Evolutionary conservation across 2,888 invertebrate species (phyloP), one percentile per base, ranked within the genome.

Genomic region (Eupithecia abbreviata): DNA sequence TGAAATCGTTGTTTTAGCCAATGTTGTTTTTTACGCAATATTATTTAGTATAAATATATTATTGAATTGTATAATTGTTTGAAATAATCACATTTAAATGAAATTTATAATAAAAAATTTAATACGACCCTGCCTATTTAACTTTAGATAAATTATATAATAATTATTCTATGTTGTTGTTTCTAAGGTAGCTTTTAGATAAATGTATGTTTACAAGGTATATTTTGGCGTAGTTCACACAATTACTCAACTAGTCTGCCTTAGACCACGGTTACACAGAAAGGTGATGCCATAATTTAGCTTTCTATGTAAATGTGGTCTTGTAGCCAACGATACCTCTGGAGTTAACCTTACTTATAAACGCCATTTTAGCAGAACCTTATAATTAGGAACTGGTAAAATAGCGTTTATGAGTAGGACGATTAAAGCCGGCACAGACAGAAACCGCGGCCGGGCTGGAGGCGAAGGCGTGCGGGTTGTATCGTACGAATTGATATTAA

Each of bases 231-330:
- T 88, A 90, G 88, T 85, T 89, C 90, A 91, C 90, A 92, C 89
- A 91, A 89, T 15, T 66, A 72, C 89, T 87, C 88, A 87, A 91
- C 93, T 93, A 94, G 93, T 94, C 93, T 92, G 90, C 82, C 85
- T 86, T 91, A 91, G 89, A 43, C 15, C 30, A 69, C 66, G 18
- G 70, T 42, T 47, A 49, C 69, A 18, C 47, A 47, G 70, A 71
- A 71, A 68, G 15, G 62, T 18, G 30, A 87, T 82, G 41, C n/a
- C 79, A 84, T 80, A 30, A 55, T 55, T 66, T 69, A 43, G 74
- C 51, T 75, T 58, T 73, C 67, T 74, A 49, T 72, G 72, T 69
- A 18, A 72, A 55, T 43, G 58, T 18, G 41, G 73, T 43, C 73
- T 66, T 74, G 72, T 81, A 75, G 74, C 82, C 82, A 88, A 86